Evolutionary conservation across 2,888 invertebrate species (phyloP).

Genomic region (Autographa gamma): DNA sequence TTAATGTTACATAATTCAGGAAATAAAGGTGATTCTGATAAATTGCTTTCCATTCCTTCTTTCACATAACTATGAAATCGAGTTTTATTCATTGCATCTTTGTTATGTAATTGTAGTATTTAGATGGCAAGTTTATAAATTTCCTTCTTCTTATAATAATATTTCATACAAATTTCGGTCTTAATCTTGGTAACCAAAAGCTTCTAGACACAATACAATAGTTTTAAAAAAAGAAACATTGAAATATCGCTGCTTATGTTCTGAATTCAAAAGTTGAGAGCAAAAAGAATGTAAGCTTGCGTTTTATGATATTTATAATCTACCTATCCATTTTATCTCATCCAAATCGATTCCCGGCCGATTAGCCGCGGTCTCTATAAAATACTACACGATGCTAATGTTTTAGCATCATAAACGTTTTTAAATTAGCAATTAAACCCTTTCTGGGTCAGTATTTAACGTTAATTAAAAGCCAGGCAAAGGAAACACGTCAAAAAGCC

Average conservation of each 20-base stretch:
- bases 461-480: conserved; percentile 58
- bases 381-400: conserved; percentile 52
- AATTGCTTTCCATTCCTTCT: neutral
- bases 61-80: neutral
- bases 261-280: conserved; percentile 37
- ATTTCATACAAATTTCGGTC: too few relatives aligned
- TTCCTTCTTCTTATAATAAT: too few relatives aligned
- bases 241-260: conserved; percentile 11
- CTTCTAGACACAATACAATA: too few relatives aligned
- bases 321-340: conserved; percentile 35
- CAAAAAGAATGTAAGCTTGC: conserved; percentile 16
- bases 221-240: neutral
- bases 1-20: conserved; percentile 10
- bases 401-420: conserved; percentile 49
- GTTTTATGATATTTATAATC: conserved; percentile 21
- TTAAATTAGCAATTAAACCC: conserved; percentile 59
- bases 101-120: neutral
- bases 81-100: neutral
- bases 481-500: conserved; percentile 24
- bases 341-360: conserved; percentile 49
- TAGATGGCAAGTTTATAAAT: too few relatives aligned
- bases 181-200: too few relatives aligned
- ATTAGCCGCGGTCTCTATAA: conserved; percentile 57
- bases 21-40: neutral
- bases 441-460: conserved; percentile 61